Conservation (phyloP, 2,888 invertebrate species). For the Drosophila infuscata region DNA sequence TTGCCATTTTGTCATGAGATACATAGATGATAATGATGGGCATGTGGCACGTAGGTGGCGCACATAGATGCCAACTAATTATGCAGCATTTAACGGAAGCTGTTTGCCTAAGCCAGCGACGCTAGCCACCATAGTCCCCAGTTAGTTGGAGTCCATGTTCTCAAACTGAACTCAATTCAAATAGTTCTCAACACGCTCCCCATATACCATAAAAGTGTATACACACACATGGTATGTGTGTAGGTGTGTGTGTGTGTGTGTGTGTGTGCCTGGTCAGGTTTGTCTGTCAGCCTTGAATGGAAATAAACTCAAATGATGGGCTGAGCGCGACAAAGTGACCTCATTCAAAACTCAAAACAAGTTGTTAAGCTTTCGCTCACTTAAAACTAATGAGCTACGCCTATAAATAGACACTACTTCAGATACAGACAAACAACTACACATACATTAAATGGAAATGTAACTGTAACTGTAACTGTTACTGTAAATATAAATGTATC, state of each 20-base stretch:
- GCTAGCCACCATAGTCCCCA: slow-evolving; percentile 20
- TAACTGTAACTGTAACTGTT: slow-evolving; percentile 34
- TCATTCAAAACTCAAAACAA: slow-evolving; percentile 80
- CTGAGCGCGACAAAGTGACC: slow-evolving; percentile 71
- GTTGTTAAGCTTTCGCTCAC: slow-evolving; percentile 78
- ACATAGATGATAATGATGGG: slow-evolving; percentile 21
- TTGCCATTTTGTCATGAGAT: slow-evolving; percentile 49
- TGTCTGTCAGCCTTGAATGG: slow-evolving; percentile 72
- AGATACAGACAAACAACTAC: slow-evolving; percentile 17
- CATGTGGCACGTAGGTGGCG: slow-evolving; percentile 38
- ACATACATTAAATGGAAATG: slow-evolving; percentile 22
- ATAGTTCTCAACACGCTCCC: slow-evolving; percentile 28
- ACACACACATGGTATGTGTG: slow-evolving; percentile 3
- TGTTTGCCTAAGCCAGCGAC: slow-evolving; percentile 73
- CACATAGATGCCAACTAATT: slow-evolving; percentile 72
- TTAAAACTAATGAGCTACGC: slow-evolving; percentile 78
- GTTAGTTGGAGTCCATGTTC: slow-evolving; percentile 6
- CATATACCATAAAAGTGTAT: slow-evolving; percentile 1
- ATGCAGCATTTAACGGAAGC: slow-evolving; percentile 78
- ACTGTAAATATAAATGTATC: slow-evolving; percentile 22
- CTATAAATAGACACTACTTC: slow-evolving; percentile 66
- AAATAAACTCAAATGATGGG: slow-evolving; percentile 77
- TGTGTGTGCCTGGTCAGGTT: slow-evolving; percentile 40
- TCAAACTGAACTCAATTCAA: slow-evolving; percentile 46
- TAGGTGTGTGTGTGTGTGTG: slow-evolving; percentile 9